phyloP scores from a whole-genome alignment of 2,888 invertebrate genomes.

The Stramonita haemastoma region DNA sequence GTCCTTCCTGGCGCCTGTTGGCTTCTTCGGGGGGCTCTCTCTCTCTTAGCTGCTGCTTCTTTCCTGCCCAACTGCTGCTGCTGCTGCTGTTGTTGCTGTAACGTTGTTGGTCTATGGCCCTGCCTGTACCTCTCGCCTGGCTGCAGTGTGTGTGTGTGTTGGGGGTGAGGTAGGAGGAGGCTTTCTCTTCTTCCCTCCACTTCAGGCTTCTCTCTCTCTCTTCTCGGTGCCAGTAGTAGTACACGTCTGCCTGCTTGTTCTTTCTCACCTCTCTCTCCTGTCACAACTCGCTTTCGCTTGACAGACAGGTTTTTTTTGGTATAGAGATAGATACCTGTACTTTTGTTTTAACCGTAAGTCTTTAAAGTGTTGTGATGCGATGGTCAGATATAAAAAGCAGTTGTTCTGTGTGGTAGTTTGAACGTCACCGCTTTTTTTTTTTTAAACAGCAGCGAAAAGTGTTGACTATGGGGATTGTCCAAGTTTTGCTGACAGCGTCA shows the following conservation, averaged over 20 bases:
- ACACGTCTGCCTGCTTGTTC: not conserved
- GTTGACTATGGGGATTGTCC: too few species aligned
- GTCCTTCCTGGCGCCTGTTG: not conserved
- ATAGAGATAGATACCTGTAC: not conserved
- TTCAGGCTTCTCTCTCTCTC: constrained; percentile 22
- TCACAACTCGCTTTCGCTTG: not conserved
- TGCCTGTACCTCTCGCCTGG: not conserved
- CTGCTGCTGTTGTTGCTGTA: not conserved
- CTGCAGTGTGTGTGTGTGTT: constrained; percentile 9
- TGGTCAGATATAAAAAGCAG: too few species aligned
- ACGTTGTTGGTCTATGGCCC: not conserved
- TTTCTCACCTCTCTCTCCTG: not conserved
- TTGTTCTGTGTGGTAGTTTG: too few species aligned
- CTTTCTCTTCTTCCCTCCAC: not conserved
- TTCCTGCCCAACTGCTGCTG: not conserved
- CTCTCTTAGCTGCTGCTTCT: not conserved
- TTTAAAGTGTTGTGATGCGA: too few species aligned
- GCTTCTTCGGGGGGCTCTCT: not conserved
- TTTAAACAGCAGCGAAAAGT: too few species aligned
- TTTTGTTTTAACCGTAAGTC: not conserved
- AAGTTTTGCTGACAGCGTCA: too few species aligned
- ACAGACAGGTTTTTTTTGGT: not conserved
- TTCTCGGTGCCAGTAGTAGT: not conserved
- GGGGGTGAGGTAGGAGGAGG: not conserved
- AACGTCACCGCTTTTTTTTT: too few species aligned